phyloP scores from a whole-genome alignment of 2,113 vertebrate genomes.

The Rhagologus leucostigma region DNA sequence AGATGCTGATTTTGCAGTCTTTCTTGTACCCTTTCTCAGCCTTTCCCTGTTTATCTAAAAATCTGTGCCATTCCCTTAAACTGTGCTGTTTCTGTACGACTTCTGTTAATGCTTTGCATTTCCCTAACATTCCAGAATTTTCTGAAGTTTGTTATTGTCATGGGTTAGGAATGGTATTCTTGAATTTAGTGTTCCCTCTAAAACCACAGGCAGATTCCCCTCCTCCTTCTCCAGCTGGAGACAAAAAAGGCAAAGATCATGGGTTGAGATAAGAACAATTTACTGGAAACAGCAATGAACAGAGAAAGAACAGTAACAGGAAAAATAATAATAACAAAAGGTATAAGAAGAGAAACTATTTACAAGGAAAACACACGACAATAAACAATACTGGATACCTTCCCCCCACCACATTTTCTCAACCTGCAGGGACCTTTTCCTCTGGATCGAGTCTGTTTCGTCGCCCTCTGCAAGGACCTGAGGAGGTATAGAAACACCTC shows the following conservation, averaged over 20 bases:
- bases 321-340: not conserved
- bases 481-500: not conserved
- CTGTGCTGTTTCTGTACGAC: not conserved
- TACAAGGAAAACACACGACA: rapidly evolving
- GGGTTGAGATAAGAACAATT: not conserved
- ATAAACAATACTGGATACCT: not conserved
- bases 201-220: not conserved
- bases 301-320: not conserved
- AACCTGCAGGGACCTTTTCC: not conserved
- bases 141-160: not conserved
- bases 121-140: not conserved
- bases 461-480: too few species aligned
- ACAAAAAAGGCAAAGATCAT: not conserved
- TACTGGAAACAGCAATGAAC: not conserved
- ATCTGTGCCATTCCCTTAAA: not conserved
- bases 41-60: not conserved
- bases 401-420: not conserved
- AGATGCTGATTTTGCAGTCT: too few species aligned
- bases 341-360: not conserved
- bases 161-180: not conserved
- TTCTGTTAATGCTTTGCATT: not conserved
- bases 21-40: too few species aligned
- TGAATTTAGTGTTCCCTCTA: not conserved
- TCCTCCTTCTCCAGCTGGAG: not conserved
- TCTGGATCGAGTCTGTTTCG: not conserved